Evolutionary conservation across 2,113 vertebrate genomes (phyloP), one percentile per base, ranked within the genome.

Genomic region (Bubalus kerabau): DNA sequence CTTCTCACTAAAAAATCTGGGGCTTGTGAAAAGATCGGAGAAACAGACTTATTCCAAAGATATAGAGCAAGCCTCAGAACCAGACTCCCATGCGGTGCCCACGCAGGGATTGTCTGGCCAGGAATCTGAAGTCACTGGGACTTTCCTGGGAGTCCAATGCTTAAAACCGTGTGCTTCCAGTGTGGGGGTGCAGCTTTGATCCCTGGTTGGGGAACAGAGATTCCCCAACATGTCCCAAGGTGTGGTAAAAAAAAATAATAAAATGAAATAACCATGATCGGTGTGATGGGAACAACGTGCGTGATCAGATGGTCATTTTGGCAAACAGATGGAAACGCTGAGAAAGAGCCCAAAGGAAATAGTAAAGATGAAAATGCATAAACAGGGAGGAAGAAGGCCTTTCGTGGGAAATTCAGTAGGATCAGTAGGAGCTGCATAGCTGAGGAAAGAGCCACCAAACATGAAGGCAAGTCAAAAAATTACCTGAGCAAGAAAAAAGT

Each of bases 61-160:
- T 43, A 30, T 0, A 59, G 11, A 46, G n/a, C 48, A 9, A 54
- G 40, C 14, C 3, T 13, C 28, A 2, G 85, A 46, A 19, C 57
- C 28, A 15, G 84, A 16, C 5, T 24, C 60, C 0, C 12, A 2
- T 15, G 15, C 0, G 11, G 8, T 0, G 4, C 8, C 6, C 9
- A 2, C 0, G 3, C 6, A 2, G 32, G 57, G 6, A 4, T 6
- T 13, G 3, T 40, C 28, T 14, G 21, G 16, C n/a, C 8, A 21
- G 28, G 16, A 12, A 21, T 3, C 46, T 76, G 40, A 43, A 76
- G 36, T 43, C 3, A 1, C 6, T 26, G 6, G 23, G 40, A 26
- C 71, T 26, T 43, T 43, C 23, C 40, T 26, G 40, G 40, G 36
- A 76, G 71, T 6, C 6, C 40, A 43, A 40, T 2, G 1, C 6